A percentile compares a stretch with the other conserved stretches of the same genome.
phyloP scores from a whole-genome alignment of 2,797 vertebrate species.

The Paratrypauchen microcephalus region DNA sequence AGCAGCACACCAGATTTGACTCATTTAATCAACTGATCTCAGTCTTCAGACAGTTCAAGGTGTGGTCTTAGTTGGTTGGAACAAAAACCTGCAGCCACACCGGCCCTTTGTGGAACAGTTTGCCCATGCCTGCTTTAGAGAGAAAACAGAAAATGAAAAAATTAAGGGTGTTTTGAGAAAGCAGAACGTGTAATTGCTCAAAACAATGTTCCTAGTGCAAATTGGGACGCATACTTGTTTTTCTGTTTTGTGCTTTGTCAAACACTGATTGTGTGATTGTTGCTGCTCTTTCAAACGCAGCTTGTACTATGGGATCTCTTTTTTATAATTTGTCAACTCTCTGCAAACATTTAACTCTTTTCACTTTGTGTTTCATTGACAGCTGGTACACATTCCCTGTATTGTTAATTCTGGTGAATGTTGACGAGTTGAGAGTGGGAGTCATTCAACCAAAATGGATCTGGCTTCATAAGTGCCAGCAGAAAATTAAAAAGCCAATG shows the following conservation, averaged over 20 bases:
- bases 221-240: background rate
- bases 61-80: too few species aligned
- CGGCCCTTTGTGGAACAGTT: too few species aligned
- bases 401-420: background rate
- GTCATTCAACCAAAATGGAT: background rate
- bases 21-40: too few species aligned
- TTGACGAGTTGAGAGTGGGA: background rate
- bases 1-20: too few species aligned
- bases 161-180: too few species aligned
- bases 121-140: too few species aligned
- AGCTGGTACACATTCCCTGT: background rate
- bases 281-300: background rate
- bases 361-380: background rate
- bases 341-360: background rate
- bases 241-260: background rate
- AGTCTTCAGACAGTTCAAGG: too few species aligned
- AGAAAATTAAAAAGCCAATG: background rate
- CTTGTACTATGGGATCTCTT: background rate
- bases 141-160: slow-evolving; percentile 31
- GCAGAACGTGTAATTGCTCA: too few species aligned
- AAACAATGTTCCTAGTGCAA: too few species aligned
- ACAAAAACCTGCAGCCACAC: too few species aligned
- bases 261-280: background rate
- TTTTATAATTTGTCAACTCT: background rate
- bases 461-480: too few species aligned